A percentile compares a stretch with the other conserved stretches of the same genome.
Conservation (phyloP, 2,113 vertebrate species). For the Gymnobelideus leadbeateri region DNA sequence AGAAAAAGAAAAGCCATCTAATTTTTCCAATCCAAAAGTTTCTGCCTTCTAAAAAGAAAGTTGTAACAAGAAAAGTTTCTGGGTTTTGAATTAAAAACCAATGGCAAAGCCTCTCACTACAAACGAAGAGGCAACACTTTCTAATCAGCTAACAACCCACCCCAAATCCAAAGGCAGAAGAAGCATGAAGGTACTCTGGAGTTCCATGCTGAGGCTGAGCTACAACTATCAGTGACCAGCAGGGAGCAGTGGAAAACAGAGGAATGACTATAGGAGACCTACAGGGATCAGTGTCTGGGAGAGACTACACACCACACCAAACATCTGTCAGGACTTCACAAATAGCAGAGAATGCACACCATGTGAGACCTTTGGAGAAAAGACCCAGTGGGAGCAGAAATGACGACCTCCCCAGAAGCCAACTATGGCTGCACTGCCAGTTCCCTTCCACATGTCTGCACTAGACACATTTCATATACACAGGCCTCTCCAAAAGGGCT, state of each 20-base stretch:
- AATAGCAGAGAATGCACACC: not conserved
- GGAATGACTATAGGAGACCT: not conserved
- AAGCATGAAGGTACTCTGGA: not conserved
- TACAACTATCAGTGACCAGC: not conserved
- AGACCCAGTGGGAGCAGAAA: too few species aligned
- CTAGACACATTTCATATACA: too few species aligned
- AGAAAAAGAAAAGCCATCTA: not conserved
- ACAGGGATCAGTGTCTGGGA: not conserved
- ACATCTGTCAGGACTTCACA: not conserved
- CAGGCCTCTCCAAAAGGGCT: too few species aligned
- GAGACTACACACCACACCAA: not conserved
- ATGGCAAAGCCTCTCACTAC: not conserved
- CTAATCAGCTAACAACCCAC: not conserved
- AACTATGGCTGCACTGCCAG: too few species aligned
- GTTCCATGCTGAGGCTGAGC: not conserved
- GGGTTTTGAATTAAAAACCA: not conserved
- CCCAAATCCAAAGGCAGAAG: not conserved
- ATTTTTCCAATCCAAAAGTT: not conserved
- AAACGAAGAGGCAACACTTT: not conserved
- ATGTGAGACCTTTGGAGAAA: too few species aligned
- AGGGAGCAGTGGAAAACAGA: not conserved
- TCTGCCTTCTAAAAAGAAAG: not conserved
- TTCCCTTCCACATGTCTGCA: too few species aligned
- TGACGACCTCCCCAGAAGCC: too few species aligned
- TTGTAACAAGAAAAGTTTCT: not conserved